Evolutionary conservation across 1,140 invertebrate species (phyloP).

Genomic region (Apis dorsata): DNA sequence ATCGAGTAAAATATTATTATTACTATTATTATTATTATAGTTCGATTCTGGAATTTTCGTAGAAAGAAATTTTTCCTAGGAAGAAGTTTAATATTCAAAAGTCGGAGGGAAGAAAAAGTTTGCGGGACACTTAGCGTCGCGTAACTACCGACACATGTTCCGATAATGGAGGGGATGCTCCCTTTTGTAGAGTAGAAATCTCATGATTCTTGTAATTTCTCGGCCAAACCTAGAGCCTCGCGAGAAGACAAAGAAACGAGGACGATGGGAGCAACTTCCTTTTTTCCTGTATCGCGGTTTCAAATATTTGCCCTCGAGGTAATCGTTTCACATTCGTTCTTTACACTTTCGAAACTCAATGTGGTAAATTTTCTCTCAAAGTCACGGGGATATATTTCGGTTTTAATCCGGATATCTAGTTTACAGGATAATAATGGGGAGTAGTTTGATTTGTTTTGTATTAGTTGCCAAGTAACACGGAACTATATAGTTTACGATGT

Average conservation of each 20-base stretch:
- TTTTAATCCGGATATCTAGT: neutral
- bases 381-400: no score
- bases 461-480: neutral
- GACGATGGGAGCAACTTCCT: constrained; percentile 6
- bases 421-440: neutral
- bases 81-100: neutral
- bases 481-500: constrained; percentile 6
- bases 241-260: constrained; percentile 14
- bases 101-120: no score
- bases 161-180: neutral
- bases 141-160: neutral
- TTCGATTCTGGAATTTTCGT: neutral
- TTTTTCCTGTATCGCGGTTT: constrained; percentile 11
- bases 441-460: neutral
- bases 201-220: constrained; percentile 26
- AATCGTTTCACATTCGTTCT: no score
- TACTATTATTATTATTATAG: no score
- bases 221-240: neutral
- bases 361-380: no score
- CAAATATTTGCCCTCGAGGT: no score
- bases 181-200: neutral
- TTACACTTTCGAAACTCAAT: neutral
- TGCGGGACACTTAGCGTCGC: neutral
- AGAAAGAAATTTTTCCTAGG: neutral
- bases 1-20: no score